These are phyloP conservation scores for Tachina lurida DNA, from an alignment of 2,888 invertebrate species.

Conservation along the genomic window DNA sequence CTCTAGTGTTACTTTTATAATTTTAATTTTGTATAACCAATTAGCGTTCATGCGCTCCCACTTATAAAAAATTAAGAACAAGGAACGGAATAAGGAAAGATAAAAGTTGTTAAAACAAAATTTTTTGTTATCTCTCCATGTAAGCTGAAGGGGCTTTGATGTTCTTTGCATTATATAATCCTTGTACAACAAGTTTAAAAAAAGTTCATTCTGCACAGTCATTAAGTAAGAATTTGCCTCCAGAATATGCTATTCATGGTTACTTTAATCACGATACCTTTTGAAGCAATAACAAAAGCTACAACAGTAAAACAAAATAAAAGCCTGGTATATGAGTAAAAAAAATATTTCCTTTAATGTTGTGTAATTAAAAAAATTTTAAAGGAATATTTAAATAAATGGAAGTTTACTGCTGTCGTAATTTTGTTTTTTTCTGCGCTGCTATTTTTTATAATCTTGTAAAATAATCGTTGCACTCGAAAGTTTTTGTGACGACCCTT, in stretches of 20 bases:
- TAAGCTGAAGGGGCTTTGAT: slow-evolving; percentile 1
- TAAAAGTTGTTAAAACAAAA: background rate
- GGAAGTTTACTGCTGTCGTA: background rate
- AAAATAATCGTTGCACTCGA: too few species aligned
- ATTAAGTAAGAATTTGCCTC: slow-evolving; percentile 18
- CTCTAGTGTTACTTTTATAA: too few species aligned
- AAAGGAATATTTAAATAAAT: slow-evolving; percentile 2
- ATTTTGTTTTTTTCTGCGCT: background rate
- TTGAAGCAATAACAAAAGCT: slow-evolving; percentile 4
- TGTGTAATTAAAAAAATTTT: slow-evolving; percentile 16
- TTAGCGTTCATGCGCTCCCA: background rate
- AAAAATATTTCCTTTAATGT: background rate
- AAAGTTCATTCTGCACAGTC: slow-evolving; percentile 25
- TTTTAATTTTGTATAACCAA: background rate
- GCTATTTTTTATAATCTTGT: background rate
- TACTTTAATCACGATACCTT: slow-evolving; percentile 24
- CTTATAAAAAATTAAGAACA: background rate
- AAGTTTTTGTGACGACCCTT: too few species aligned
- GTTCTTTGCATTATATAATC: slow-evolving; percentile 11
- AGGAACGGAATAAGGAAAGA: background rate
- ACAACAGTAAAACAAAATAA: background rate
- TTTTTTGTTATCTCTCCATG: slow-evolving; percentile 15
- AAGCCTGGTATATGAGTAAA: background rate
- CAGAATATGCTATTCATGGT: background rate
- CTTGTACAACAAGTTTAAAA: slow-evolving; percentile 46